These are phyloP conservation scores for Anthoscopus minutus DNA, from an alignment of 2,113 vertebrate species.

Conservation along the genomic window DNA sequence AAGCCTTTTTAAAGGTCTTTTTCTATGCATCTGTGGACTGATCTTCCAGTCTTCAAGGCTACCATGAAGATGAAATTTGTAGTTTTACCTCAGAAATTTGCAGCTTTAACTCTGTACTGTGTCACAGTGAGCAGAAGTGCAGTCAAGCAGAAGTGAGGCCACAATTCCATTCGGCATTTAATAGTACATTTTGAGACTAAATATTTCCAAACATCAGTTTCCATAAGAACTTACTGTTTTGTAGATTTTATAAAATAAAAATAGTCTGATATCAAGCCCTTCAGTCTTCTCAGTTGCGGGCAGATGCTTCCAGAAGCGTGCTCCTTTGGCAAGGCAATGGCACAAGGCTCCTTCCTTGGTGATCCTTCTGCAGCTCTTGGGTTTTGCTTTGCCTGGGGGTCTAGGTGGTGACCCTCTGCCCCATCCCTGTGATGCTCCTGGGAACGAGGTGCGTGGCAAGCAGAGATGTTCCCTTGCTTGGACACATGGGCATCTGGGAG, in stretches of 20 bases:
- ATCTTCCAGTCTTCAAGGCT: background rate
- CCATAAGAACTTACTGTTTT: background rate
- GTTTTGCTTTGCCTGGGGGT: background rate
- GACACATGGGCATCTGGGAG: background rate
- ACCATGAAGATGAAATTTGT: background rate
- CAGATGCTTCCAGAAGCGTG: background rate
- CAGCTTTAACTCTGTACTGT: background rate
- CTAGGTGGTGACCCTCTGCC: fast-evolving
- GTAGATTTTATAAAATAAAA: background rate
- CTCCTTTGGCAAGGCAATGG: background rate
- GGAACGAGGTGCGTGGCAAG: background rate
- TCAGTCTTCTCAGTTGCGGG: background rate
- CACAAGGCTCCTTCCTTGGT: background rate
- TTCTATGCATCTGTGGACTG: background rate
- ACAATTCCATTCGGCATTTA: background rate
- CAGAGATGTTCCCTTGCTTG: fast-evolving
- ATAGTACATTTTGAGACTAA: background rate
- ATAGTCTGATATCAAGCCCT: background rate
- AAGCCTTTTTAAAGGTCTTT: background rate
- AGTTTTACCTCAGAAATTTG: background rate
- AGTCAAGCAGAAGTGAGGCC: background rate
- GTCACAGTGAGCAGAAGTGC: background rate
- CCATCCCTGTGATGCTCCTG: background rate
- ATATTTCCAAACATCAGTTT: background rate
- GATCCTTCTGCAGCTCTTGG: background rate